A percentile compares a stretch with the other conserved stretches of the same genome.
phyloP scores from a whole-genome alignment of 2,113 vertebrate species.

The Xiphophorus hellerii region DNA sequence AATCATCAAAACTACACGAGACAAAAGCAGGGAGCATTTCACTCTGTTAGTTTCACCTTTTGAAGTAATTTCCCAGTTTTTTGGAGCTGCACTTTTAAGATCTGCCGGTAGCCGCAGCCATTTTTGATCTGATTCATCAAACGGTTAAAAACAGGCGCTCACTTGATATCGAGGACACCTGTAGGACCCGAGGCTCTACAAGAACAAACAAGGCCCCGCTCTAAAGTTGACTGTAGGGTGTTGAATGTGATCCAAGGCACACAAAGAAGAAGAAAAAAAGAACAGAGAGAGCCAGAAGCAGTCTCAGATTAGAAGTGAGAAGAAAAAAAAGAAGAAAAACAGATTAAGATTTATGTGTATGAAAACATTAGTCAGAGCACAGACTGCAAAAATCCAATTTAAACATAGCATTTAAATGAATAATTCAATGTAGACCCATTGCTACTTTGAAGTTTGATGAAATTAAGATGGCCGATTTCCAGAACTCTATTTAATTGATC shows the following conservation, averaged over 20 bases:
- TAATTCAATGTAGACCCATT: too few relatives aligned
- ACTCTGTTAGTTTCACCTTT: neutral
- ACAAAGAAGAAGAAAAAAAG: neutral
- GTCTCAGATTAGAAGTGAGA: neutral
- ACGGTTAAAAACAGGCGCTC: conserved; percentile 20
- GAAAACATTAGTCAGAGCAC: neutral
- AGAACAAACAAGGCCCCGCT: conserved; percentile 56
- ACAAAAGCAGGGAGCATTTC: neutral
- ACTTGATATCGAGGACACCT: conserved; percentile 62
- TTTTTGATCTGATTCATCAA: conserved; percentile 17
- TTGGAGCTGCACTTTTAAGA: neutral
- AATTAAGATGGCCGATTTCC: too few relatives aligned
- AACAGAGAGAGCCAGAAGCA: neutral
- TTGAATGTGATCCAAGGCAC: conserved; percentile 46
- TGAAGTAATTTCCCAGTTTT: too few relatives aligned
- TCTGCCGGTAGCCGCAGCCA: neutral
- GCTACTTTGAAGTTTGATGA: too few relatives aligned
- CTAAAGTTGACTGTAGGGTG: conserved; percentile 35
- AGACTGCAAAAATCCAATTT: neutral
- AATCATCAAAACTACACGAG: neutral
- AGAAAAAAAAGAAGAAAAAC: conserved; percentile 3
- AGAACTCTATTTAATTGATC: too few relatives aligned
- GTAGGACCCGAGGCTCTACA: conserved; percentile 59
- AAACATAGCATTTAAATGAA: too few relatives aligned
- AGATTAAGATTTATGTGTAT: neutral